A percentile compares a stretch with the other conserved stretches of the same genome.
phyloP scores from a whole-genome alignment of 2,888 invertebrate species.

The Cephus pulcher region DNA sequence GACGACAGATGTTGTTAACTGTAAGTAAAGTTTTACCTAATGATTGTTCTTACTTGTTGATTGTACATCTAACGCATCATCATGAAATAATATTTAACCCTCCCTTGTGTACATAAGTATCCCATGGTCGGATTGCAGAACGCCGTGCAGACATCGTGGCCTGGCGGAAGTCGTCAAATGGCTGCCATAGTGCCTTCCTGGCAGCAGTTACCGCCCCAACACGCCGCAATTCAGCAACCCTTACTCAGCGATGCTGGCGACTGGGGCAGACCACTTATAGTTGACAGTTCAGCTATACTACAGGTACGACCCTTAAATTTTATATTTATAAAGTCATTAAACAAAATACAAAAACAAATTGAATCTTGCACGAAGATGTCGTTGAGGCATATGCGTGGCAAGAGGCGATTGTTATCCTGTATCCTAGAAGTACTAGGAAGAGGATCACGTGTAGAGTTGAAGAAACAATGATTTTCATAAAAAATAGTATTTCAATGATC shows the following conservation, averaged over 20 bases:
- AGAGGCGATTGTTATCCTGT: constrained; percentile 22
- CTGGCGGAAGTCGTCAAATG: constrained; percentile 79
- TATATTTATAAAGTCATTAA: not conserved
- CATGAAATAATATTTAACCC: constrained; percentile 10
- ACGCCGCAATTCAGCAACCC: constrained; percentile 73
- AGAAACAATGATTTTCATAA: constrained; percentile 6
- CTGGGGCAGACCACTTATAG: constrained; percentile 81
- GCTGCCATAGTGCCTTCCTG: constrained; percentile 84
- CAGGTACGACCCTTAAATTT: constrained; percentile 67
- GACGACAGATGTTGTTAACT: constrained; percentile 82
- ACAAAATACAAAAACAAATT: not conserved
- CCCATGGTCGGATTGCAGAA: constrained; percentile 64
- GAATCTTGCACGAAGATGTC: constrained; percentile 19
- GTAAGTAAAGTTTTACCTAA: constrained; percentile 62
- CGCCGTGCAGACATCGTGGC: constrained; percentile 79
- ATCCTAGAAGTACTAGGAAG: constrained; percentile 23
- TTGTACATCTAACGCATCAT: not conserved
- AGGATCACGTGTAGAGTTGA: constrained; percentile 19
- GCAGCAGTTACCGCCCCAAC: constrained; percentile 80
- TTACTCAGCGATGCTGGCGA: constrained; percentile 73
- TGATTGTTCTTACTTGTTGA: not conserved
- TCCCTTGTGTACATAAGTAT: constrained; percentile 34
- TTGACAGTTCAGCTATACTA: constrained; percentile 80
- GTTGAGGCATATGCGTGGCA: constrained; percentile 21
- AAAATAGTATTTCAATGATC: too few species aligned